phyloP scores from a whole-genome alignment of 2,888 invertebrate genomes.

The Pinctada fucata region DNA sequence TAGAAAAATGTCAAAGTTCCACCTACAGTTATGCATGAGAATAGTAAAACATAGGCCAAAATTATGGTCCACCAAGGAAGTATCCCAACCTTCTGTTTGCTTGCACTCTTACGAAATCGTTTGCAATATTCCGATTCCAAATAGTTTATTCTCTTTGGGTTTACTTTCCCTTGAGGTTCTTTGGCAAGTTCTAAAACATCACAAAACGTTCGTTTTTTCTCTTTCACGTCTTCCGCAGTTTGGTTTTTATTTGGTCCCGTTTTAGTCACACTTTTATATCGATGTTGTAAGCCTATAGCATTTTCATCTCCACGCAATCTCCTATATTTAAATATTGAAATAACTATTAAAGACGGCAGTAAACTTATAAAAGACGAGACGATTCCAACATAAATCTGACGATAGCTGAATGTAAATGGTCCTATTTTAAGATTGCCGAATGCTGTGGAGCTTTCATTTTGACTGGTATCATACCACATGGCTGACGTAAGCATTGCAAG shows the following conservation, averaged over 20 bases:
- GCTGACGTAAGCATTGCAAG: constrained; percentile 58
- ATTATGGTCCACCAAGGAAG: constrained; percentile 60
- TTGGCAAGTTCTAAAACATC: neutral
- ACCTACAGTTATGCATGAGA: constrained; percentile 64
- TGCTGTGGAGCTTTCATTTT: constrained; percentile 27
- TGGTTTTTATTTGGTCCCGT: neutral
- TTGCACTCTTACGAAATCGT: too few relatives aligned
- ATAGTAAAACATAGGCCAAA: constrained; percentile 72
- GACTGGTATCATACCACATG: constrained; percentile 53
- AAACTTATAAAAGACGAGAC: constrained; percentile 49
- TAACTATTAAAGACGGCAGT: constrained; percentile 44
- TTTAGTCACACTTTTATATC: neutral
- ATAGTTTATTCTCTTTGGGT: neutral
- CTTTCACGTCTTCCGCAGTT: neutral
- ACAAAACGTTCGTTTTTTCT: neutral
- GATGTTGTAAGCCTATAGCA: neutral
- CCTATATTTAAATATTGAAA: constrained; percentile 44
- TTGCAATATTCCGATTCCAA: neutral
- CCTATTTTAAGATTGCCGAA: constrained; percentile 39
- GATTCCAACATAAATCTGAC: constrained; percentile 57
- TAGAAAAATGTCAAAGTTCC: constrained; percentile 74
- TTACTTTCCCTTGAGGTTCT: neutral
- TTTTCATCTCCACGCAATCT: constrained; percentile 24
- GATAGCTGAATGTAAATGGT: constrained; percentile 48
- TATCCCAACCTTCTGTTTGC: neutral